These are phyloP conservation scores for Amorpha juglandis DNA, from an alignment of 2,888 invertebrate genomes.

Conservation along the genomic window DNA sequence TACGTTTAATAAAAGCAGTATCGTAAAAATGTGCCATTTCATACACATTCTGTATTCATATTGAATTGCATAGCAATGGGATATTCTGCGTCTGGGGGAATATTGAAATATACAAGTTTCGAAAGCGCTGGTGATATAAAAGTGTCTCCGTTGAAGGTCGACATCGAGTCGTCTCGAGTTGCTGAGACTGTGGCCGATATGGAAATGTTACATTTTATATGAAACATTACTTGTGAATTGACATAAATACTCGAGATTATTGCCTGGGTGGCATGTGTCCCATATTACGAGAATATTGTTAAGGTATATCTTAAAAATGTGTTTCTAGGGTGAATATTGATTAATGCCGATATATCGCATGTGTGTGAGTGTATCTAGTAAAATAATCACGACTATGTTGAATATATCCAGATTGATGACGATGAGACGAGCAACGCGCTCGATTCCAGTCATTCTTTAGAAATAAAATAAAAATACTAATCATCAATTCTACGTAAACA, in stretches of 20 bases:
- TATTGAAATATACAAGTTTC: slow-evolving; percentile 20
- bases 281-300: no score
- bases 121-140: background rate
- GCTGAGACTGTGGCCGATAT: background rate
- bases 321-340: no score
- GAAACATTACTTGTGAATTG: background rate
- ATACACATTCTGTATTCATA: slow-evolving; percentile 6
- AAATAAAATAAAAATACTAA: no score
- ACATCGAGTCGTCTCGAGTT: background rate
- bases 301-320: no score
- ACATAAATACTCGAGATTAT: background rate
- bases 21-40: background rate
- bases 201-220: background rate
- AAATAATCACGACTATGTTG: no score
- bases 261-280: no score
- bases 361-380: no score
- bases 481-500: no score
- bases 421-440: no score
- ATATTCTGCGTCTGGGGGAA: background rate
- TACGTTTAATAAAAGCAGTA: background rate
- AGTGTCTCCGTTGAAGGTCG: slow-evolving; percentile 13
- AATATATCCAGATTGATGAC: no score
- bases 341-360: no score
- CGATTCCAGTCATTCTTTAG: no score
- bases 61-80: background rate